Evolutionary conservation across 2,797 vertebrate genomes (phyloP).

Genomic region (Basileuterus tristriatus): DNA sequence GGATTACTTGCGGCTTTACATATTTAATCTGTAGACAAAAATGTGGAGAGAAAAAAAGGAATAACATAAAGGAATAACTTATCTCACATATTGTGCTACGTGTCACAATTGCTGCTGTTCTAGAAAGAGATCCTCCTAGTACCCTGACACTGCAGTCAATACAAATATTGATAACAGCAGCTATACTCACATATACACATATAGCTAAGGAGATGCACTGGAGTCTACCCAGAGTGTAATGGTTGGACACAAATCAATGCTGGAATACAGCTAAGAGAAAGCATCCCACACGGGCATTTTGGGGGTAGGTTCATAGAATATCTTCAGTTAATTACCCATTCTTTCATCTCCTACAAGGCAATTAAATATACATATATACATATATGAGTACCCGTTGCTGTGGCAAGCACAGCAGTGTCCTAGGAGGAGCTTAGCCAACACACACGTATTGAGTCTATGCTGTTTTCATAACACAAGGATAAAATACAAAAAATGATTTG

Average conservation of each 20-base stretch:
- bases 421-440: neutral
- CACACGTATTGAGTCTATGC: neutral
- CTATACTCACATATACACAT: no score
- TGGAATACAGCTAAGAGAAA: neutral
- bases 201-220: neutral
- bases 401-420: neutral
- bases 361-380: no score
- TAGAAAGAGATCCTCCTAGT: neutral
- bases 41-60: neutral
- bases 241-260: neutral
- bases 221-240: neutral
- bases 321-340: neutral
- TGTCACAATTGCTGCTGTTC: neutral
- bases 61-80: neutral
- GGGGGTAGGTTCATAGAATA: neutral
- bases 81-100: neutral
- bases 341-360: neutral
- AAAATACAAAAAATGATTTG: neutral
- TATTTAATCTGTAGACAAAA: slow-evolving; percentile 32
- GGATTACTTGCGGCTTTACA: neutral
- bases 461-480: neutral
- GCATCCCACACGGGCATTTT: neutral
- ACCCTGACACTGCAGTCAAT: neutral
- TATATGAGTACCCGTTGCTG: neutral
- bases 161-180: neutral